Evolutionary conservation across 2,113 vertebrate genomes (phyloP).

Genomic region (Thunnus thynnus): DNA sequence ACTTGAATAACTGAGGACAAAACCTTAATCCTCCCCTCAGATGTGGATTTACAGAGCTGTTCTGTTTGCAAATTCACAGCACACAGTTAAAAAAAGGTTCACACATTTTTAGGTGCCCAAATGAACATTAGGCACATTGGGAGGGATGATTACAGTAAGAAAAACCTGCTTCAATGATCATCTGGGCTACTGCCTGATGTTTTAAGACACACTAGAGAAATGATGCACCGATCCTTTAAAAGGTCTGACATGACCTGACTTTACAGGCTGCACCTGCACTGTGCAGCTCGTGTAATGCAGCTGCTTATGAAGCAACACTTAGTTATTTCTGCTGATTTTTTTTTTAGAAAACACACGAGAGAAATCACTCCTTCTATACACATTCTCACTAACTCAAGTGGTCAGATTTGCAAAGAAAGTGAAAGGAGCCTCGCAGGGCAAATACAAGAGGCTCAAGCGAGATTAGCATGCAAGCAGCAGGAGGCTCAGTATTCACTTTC

Average conservation of each 20-base stretch:
- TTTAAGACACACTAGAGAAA: too few relatives aligned
- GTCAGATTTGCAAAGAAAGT: not conserved
- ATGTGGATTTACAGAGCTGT: not conserved
- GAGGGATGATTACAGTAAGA: too few relatives aligned
- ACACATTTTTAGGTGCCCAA: too few relatives aligned
- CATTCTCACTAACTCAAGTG: not conserved
- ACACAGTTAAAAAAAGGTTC: too few relatives aligned
- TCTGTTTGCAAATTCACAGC: too few relatives aligned
- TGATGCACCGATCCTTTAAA: too few relatives aligned
- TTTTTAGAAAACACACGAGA: not conserved
- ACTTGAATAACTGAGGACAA: not conserved
- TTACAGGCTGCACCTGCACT: not conserved
- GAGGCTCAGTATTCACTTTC: not conserved
- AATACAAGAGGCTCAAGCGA: not conserved
- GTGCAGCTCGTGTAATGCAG: too few relatives aligned
- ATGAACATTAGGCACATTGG: too few relatives aligned
- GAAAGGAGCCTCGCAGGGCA: not conserved
- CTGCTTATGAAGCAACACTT: not conserved
- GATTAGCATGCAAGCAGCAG: conserved; percentile 1
- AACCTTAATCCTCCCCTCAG: not conserved
- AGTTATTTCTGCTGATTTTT: not conserved
- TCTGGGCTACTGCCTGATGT: too few relatives aligned
- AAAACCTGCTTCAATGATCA: too few relatives aligned
- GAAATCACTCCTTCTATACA: too few relatives aligned
- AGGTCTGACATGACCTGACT: too few relatives aligned